phyloP scores from a whole-genome alignment of 2,888 invertebrate genomes.

The Allygus modestus region DNA sequence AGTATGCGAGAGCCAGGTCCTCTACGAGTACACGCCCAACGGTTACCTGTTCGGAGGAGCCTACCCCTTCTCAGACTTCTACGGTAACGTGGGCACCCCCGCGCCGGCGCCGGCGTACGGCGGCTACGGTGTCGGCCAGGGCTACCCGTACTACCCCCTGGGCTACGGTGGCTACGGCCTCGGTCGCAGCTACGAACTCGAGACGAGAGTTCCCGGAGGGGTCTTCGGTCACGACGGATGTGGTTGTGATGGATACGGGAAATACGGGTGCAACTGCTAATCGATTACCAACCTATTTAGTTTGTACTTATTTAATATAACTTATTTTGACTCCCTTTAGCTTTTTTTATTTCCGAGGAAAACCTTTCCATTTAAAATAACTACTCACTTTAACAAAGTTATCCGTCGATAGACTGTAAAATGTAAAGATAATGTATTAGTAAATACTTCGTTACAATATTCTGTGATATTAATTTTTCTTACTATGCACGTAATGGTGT shows the following conservation, averaged over 20 bases:
- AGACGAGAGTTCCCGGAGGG: slow-evolving; percentile 20
- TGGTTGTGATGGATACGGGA: slow-evolving; percentile 40
- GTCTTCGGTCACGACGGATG: slow-evolving; percentile 41
- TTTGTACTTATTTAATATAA: background rate
- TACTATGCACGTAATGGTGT: no score
- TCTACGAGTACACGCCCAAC: background rate
- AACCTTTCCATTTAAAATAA: background rate
- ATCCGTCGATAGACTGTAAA: no score
- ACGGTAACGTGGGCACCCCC: slow-evolving; percentile 22
- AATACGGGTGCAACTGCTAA: slow-evolving; percentile 49
- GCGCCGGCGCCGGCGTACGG: slow-evolving; percentile 5
- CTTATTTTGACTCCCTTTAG: no score
- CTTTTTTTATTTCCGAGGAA: background rate
- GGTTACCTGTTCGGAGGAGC: slow-evolving; percentile 34
- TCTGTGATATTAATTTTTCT: no score
- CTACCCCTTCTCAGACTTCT: slow-evolving; percentile 35
- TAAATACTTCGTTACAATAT: no score
- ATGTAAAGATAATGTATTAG: no score
- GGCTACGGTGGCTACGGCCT: slow-evolving; percentile 46
- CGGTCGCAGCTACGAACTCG: slow-evolving; percentile 26
- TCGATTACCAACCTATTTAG: background rate
- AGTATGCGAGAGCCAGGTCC: background rate
- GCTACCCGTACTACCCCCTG: slow-evolving; percentile 44
- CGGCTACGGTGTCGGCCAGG: slow-evolving; percentile 42
- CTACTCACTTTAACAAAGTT: no score